A percentile compares a stretch with the other conserved stretches of the same genome.
Evolutionary conservation across 2,113 vertebrate genomes (phyloP).

Genomic region (Chinchilla lanigera): DNA sequence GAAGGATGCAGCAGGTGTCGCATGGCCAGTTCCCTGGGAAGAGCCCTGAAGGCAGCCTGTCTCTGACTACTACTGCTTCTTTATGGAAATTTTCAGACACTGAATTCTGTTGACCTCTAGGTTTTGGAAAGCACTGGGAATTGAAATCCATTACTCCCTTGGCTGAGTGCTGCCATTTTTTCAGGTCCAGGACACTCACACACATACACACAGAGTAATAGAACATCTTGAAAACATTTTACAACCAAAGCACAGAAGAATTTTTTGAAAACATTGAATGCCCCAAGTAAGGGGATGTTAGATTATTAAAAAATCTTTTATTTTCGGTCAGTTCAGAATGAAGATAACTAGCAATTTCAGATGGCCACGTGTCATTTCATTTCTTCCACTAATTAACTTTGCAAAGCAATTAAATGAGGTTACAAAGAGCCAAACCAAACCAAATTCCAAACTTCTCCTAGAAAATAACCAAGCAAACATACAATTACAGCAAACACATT

Average conservation of each 20-base stretch:
- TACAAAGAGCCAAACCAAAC: slow-evolving; percentile 31
- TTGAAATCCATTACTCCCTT: neutral
- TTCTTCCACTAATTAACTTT: neutral
- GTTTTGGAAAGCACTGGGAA: neutral
- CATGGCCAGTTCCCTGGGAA: neutral
- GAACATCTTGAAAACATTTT: slow-evolving; percentile 39
- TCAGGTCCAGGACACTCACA: neutral
- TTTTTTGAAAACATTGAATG: slow-evolving; percentile 4
- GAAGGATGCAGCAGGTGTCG: neutral
- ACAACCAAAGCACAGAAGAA: slow-evolving; percentile 22
- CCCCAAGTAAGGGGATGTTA: neutral
- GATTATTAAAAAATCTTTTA: slow-evolving; percentile 17
- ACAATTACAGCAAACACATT: slow-evolving; percentile 18
- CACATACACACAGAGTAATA: neutral
- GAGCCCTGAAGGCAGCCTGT: neutral
- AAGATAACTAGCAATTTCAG: neutral
- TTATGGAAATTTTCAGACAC: neutral
- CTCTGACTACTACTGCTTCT: slow-evolving; percentile 13
- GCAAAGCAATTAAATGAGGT: slow-evolving; percentile 31
- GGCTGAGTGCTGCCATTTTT: neutral
- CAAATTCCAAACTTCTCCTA: neutral
- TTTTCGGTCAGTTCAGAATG: neutral
- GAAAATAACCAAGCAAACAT: neutral
- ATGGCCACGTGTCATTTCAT: neutral
- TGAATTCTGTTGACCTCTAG: slow-evolving; percentile 2